Evolutionary conservation across 2,888 invertebrate species (phyloP).

Genomic region (Biston stratarius): DNA sequence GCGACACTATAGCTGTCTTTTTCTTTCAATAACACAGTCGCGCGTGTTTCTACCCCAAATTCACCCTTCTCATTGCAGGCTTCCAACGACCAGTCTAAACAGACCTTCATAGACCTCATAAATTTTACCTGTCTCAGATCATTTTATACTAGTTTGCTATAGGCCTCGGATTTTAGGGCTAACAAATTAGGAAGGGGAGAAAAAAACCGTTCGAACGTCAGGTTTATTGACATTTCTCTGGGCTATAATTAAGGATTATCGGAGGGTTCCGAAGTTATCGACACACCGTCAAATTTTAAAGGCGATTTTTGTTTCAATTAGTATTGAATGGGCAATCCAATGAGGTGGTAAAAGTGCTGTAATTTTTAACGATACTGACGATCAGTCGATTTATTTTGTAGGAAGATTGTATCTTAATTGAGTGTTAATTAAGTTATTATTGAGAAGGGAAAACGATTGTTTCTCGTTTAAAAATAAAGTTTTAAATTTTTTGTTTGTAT

Average conservation of each 20-base stretch:
- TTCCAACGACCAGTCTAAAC: constrained; percentile 58
- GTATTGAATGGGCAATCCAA: constrained; percentile 59
- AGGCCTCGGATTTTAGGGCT: constrained; percentile 80
- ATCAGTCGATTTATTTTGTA: constrained; percentile 27
- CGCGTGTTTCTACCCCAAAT: constrained; percentile 71
- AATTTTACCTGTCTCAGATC: constrained; percentile 42
- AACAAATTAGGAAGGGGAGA: constrained; percentile 80
- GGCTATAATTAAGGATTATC: constrained; percentile 81
- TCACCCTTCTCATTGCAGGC: constrained; percentile 78
- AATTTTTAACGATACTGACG: constrained; percentile 37
- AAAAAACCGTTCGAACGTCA: constrained; percentile 76
- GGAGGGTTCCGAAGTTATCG: constrained; percentile 69
- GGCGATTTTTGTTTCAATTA: constrained; percentile 71
- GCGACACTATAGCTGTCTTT: constrained; percentile 60
- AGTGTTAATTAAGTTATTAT: constrained; percentile 36
- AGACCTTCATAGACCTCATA: constrained; percentile 49
- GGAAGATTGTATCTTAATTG: constrained; percentile 33
- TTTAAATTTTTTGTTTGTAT: constrained; percentile 7
- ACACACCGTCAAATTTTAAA: constrained; percentile 75
- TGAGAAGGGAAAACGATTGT: constrained; percentile 22
- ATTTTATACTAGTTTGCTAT: constrained; percentile 54
- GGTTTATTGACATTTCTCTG: constrained; percentile 83
- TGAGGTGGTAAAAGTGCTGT: constrained; percentile 49
- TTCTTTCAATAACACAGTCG: constrained; percentile 61
- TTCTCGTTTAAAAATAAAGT: constrained; percentile 12